Base-by-base conservation (phyloP, 2,113 vertebrate species). In the Prolemur simus region DNA sequence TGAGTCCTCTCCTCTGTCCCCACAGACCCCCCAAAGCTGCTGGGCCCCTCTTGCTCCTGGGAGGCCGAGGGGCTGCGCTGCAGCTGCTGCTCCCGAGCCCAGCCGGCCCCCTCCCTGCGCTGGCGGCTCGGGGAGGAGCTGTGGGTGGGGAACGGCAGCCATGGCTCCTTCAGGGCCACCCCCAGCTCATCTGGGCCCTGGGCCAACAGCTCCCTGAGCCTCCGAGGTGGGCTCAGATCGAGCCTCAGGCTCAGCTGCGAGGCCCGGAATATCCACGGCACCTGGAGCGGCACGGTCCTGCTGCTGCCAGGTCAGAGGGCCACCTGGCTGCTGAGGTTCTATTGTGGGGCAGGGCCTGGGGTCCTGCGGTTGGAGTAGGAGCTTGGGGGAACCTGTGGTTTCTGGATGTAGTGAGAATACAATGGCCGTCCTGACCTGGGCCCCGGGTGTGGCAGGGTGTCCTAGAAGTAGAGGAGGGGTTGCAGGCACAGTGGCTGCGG, bases 151-250 rank as follows among this genome's bases (percentile, higher is more conserved):
- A 89, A 68, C 23, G 0, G 21, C 85, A 64, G 90, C 92, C 20
- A 94, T 0, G 60, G 23, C 74, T 87, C 96, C 81, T 21, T 81
- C 80, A 13, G 0, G 2, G 10, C 95, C 84, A 71, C 39, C 52
- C 83, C 71, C 94, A 80, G 78, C 77, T 34, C 52, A 0, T 3
- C 0, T 0, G 80, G 95, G 29, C 58, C 63, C 81, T 95, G 97
- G 97, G 84, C 54, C 94, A 92, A 95, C 90, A 73, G 97, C 64
- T 89, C 94, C 66, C 63, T 98, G 95, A 92, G 45, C 45, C 89
- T 97, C 76, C 1, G 0, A 0, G 13, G 0, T 20, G 58, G 5
- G 3, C 52, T 93, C 39, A 8, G 60, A 39, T 6, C 86, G 0
- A 15, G 10, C 37, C 84, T 91, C 42, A 63, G 56, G 1, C 77